Base-by-base conservation (phyloP, 2,888 invertebrate genomes). In the Hypsopygia costalis region DNA sequence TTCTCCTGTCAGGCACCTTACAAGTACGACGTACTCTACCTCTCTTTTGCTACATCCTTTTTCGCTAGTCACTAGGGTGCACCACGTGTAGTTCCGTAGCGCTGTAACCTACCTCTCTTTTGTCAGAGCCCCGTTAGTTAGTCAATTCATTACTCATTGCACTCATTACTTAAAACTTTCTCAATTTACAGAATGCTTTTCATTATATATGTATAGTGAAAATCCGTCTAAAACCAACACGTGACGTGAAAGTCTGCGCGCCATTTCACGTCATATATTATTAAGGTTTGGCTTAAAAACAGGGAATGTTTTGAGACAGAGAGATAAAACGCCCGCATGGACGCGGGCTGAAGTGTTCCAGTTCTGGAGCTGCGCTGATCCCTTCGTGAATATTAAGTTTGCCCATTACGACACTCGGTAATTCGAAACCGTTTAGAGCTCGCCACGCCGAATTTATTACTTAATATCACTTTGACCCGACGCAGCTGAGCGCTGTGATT, bases 371-470 rank as follows among this genome's bases (percentile, higher is more conserved):
- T 16, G 3, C 16, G 52, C 52, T 53, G 66, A 70, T 68, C 75
- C 76, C 72, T 69, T 60, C 63, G 69, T 74, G 80, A 81, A 81
- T 81, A 77, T 81, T 81, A 81, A 81, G 78, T 78, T 77, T 65
- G 64, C 54, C 71, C 74, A 78, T 81, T 79, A 80, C 66, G 62
- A 52, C 58, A 59, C 64, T 60, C 57, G 61, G 78, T 75, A 75
- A 79, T 79, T 72, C 61, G 58, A 75, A 75, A 80, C 66, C 75
- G 69, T 73, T 81, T 80, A 79, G 71, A 70, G 57, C 62, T 62
- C 59, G 58, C 65, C 59, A 55, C 62, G 47, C 56, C 55, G 62
- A 73, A 76, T 79, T 73, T 78, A 77, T 76, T 73, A 69, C 71
- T 66, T 71, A 70, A 74, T 74, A 72, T 71, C 67, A 68, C 58